A percentile compares a stretch with the other conserved stretches of the same genome.
Conservation (phyloP, 2,888 invertebrate species). For the Caenorhabditis doughertyi region DNA sequence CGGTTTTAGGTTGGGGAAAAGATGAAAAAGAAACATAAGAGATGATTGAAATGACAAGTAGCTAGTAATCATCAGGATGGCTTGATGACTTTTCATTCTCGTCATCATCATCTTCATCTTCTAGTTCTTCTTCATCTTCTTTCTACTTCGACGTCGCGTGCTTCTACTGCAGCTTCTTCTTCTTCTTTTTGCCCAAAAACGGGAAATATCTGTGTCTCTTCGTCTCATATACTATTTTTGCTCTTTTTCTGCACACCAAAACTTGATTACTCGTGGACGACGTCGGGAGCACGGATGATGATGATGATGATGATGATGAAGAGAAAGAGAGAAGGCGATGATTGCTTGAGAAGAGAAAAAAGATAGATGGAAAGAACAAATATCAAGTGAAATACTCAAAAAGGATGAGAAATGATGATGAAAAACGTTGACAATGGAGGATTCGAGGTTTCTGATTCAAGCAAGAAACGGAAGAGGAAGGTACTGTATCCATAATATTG, state of each 20-base stretch:
- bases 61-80: constrained; percentile 26
- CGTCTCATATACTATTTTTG: constrained; percentile 42
- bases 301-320: constrained; percentile 53
- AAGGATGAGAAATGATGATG: neutral
- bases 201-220: constrained; percentile 53
- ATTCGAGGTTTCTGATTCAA: too few species aligned
- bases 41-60: constrained; percentile 17
- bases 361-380: constrained; percentile 31
- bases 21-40: neutral
- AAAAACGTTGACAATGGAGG: neutral
- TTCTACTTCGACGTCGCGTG: constrained; percentile 42
- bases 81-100: constrained; percentile 58
- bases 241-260: constrained; percentile 54
- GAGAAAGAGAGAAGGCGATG: constrained; percentile 38
- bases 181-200: constrained; percentile 39
- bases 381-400: constrained; percentile 13
- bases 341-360: constrained; percentile 23
- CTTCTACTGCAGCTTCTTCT: constrained; percentile 33
- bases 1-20: neutral
- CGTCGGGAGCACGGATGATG: constrained; percentile 54
- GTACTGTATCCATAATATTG: too few species aligned
- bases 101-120: constrained; percentile 36
- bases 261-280: constrained; percentile 61
- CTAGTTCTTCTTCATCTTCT: constrained; percentile 17
- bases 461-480: neutral